These are phyloP conservation scores for Polymixis lichenea DNA, from an alignment of 2,888 invertebrate species.

Conservation along the genomic window DNA sequence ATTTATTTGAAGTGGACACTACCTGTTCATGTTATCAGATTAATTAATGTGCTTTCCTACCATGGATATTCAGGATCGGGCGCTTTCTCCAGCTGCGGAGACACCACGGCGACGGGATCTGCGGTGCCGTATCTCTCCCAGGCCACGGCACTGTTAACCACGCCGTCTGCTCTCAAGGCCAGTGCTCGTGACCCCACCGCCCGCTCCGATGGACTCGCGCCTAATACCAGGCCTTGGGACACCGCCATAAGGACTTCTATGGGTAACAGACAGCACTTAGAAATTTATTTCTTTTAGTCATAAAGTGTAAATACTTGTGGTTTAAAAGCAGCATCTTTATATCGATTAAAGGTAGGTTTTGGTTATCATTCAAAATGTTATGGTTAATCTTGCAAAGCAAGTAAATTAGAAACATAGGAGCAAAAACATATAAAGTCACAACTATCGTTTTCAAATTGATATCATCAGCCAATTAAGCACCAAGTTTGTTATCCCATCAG, in stretches of 20 bases:
- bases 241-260: slow-evolving; percentile 94
- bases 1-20: neutral
- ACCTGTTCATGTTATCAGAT: no score
- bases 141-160: slow-evolving; percentile 83
- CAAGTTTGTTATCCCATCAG: neutral
- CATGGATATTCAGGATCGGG: slow-evolving; percentile 93
- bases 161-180: slow-evolving; percentile 80
- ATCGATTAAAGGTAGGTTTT: neutral
- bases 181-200: slow-evolving; percentile 90
- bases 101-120: slow-evolving; percentile 84
- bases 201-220: slow-evolving; percentile 81
- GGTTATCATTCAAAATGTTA: neutral
- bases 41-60: slow-evolving; percentile 81
- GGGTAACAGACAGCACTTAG: slow-evolving; percentile 15
- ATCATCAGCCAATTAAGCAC: neutral
- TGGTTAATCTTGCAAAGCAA: slow-evolving; percentile 10
- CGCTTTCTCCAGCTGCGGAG: slow-evolving; percentile 91
- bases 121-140: slow-evolving; percentile 85
- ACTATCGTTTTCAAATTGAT: neutral
- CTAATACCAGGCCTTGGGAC: slow-evolving; percentile 93
- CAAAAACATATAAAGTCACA: neutral
- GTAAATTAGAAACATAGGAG: slow-evolving; percentile 18
- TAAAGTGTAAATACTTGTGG: neutral
- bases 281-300: neutral
- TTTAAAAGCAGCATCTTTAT: neutral